phyloP scores from a whole-genome alignment of 1,140 invertebrate species.

The Zaprionus capensis region DNA sequence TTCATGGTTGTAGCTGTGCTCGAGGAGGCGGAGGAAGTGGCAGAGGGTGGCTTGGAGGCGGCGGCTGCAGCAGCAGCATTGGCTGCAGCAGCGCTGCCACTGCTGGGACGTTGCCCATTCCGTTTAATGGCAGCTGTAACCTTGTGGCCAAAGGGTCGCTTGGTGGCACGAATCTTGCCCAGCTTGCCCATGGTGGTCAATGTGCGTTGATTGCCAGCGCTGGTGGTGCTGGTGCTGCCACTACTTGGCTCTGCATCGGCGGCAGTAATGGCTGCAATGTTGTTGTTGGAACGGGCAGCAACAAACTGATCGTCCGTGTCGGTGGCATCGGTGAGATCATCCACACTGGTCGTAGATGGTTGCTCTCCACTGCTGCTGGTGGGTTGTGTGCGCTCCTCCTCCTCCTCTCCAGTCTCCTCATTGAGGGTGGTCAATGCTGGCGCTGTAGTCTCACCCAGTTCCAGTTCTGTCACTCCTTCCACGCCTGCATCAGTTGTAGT shows the following conservation, averaged over 20 bases:
- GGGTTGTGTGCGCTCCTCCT: neutral
- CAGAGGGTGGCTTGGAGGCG: constrained; percentile 52
- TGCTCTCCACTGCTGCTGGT: neutral
- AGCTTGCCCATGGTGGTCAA: constrained; percentile 77
- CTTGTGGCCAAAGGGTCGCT: constrained; percentile 73
- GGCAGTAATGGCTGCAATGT: constrained; percentile 76
- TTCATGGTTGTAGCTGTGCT: constrained; percentile 39
- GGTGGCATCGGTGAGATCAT: constrained; percentile 71
- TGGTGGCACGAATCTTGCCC: constrained; percentile 69
- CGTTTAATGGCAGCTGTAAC: constrained; percentile 63
- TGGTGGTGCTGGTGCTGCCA: constrained; percentile 55
- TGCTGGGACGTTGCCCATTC: constrained; percentile 63
- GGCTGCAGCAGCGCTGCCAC: constrained; percentile 54
- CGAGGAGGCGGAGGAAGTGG: neutral
- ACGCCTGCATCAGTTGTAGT: constrained; percentile 66
- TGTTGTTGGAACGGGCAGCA: constrained; percentile 77
- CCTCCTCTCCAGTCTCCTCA: neutral
- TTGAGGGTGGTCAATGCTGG: constrained; percentile 43
- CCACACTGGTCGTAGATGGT: constrained; percentile 59
- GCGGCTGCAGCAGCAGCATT: constrained; percentile 64
- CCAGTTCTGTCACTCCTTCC: constrained; percentile 20
- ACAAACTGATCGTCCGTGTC: constrained; percentile 79
- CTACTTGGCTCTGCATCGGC: constrained; percentile 58
- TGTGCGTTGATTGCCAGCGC: constrained; percentile 68
- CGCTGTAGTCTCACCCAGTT: constrained; percentile 47